Base-by-base conservation (phyloP, 1,140 invertebrate genomes). In the Bombus waltoni region DNA sequence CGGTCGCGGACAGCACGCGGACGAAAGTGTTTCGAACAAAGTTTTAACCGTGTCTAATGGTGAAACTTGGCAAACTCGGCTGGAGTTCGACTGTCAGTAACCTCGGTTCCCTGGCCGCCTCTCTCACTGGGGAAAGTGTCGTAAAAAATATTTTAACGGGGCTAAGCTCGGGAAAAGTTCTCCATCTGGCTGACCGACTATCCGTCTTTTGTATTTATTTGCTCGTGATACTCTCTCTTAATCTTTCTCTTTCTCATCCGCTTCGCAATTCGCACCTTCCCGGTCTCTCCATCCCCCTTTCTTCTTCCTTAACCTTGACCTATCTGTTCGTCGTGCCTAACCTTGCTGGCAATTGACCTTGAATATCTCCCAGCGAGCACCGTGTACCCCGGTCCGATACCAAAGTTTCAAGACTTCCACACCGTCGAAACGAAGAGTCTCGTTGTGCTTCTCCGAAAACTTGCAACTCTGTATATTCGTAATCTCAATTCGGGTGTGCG, bases 11-110 rank as follows among this genome's bases (percentile, higher is more conserved):
- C 90, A 91, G 92, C 87, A 92, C 91, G 90, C 93, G 90, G 92
- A 94, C 92, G 93, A 95, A 95, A 95, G 94, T 95, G 94, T 94
- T 94, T 93, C 92, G 92, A 94, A 94, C 93, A 95, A 94, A 95
- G 94, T 95, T 95, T 94, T 94, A 94, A 94, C 92, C 93, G 93
- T 94, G 91, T 93, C 93, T 95, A 94, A 94, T 94, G 93, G 91
- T 89, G 91, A 94, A 94, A 94, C 93, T 94, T 94, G 93, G 92
- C 91, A 84, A 93, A 93, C 91, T 93, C 88, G 87, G 81, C 82
- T 85, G 86, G 93, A 93, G 94, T 94, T 94, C 91, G 91, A 90
- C 93, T 92, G 88, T 92, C 91, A 91, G 90, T 93, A 92, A 93
- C 89, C 91, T 91, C 89, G 91, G 82, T 90, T 87, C 87, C 74